Percentiles rank a stretch among this genome's conserved stretches.
These are phyloP conservation scores for Stenoptilia bipunctidactyla DNA, from an alignment of 2,888 invertebrate species.

Conservation along the genomic window DNA sequence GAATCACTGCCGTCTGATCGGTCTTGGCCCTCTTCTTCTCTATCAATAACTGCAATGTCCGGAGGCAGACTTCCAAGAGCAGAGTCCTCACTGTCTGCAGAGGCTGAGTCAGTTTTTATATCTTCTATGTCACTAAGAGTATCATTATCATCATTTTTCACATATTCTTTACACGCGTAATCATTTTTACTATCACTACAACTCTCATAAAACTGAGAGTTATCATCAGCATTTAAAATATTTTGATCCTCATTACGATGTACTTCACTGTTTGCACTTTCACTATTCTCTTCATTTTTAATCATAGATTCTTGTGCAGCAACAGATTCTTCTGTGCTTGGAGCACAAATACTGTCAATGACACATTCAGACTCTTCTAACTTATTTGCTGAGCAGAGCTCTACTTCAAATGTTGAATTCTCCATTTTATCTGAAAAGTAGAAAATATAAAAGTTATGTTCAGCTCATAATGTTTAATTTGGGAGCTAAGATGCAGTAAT, in stretches of 20 bases:
- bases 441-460: too few species aligned
- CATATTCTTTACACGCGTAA: too few species aligned
- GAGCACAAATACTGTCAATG: conserved; percentile 19
- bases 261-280: conserved; percentile 55
- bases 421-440: conserved; percentile 6
- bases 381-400: conserved; percentile 10
- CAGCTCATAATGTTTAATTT: too few species aligned
- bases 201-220: conserved; percentile 66
- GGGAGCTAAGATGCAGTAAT: too few species aligned
- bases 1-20: conserved; percentile 89
- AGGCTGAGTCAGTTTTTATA: conserved; percentile 63
- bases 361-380: conserved; percentile 3
- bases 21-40: conserved; percentile 74
- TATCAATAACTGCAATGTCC: conserved; percentile 47
- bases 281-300: conserved; percentile 46
- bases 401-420: conserved; percentile 7
- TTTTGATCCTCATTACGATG: conserved; percentile 54
- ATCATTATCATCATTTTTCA: conserved; percentile 64
- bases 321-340: conserved; percentile 19
- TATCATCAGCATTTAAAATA: conserved; percentile 41
- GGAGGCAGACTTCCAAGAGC: conserved; percentile 73
- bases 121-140: conserved; percentile 66
- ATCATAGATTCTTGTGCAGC: conserved; percentile 31
- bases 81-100: conserved; percentile 74
- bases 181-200: conserved; percentile 65